These are phyloP conservation scores for Montipora sp. DNA, from an alignment of 64 coral and sea anemone genomes.

Conservation along the genomic window DNA sequence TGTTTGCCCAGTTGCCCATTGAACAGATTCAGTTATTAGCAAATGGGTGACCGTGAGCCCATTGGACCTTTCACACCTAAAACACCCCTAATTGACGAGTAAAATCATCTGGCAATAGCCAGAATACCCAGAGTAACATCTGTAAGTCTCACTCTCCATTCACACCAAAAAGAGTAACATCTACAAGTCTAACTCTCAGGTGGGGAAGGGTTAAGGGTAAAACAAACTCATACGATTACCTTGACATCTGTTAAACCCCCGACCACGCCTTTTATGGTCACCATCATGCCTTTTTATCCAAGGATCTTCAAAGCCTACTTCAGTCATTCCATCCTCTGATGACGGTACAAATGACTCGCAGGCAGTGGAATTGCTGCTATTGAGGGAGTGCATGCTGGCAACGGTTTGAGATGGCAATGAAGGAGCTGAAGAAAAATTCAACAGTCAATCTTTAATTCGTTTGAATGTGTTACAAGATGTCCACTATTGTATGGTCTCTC, in stretches of 20 bases:
- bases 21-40: too few relatives aligned
- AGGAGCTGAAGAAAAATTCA: constrained; percentile 4
- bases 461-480: background rate
- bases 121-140: too few relatives aligned
- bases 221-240: background rate
- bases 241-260: background rate
- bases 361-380: background rate
- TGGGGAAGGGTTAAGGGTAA: background rate
- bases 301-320: constrained; percentile 8
- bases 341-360: constrained; percentile 9
- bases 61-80: too few relatives aligned
- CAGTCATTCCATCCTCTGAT: background rate
- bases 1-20: too few relatives aligned
- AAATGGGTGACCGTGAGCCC: too few relatives aligned
- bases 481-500: background rate
- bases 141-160: too few relatives aligned
- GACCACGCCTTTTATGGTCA: background rate
- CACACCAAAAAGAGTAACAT: too few relatives aligned
- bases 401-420: background rate
- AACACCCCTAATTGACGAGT: too few relatives aligned
- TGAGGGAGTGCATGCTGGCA: constrained; percentile 12
- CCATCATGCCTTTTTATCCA: constrained; percentile 24
- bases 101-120: too few relatives aligned
- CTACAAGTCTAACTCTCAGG: too few relatives aligned
- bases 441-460: background rate